Base-by-base conservation (phyloP, 2,797 vertebrate species). In the Chromis chromis region DNA sequence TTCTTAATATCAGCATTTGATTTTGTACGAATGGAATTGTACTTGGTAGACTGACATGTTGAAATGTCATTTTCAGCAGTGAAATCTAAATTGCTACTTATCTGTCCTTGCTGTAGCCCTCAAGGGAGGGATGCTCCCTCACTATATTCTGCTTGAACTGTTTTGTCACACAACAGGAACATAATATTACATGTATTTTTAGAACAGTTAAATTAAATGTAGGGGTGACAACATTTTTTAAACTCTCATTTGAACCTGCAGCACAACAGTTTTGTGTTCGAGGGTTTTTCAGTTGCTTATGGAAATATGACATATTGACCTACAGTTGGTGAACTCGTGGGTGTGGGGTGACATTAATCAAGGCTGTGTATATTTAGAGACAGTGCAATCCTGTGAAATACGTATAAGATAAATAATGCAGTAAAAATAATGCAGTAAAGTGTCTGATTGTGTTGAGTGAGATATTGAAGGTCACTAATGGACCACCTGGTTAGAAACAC, bases 341-440 rank as follows among this genome's bases (percentile, higher is more conserved):
- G 6, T 17, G 44, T 17, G 10, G 17, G 7, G 44, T 46, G 17
- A 19, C 17, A n/a, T 19, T 46, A 46, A 82, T 81, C 75, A 56
- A 49, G 21, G 21, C 65, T 1, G 24, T 70, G n/a, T 42, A 36
- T n/a, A 46, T 46, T 46, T 7, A 3, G 19, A 55, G n/a, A n/a
- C n/a, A n/a, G 22, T 49, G 25, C 22, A 33, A 50, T 74, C 70
- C 61, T 57, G n/a, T 69, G 52, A 24, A 10, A n/a, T 39, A 27
- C 69, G 14, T 65, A 10, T 11, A 25, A 60, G 27, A 63, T 65
- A 25, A 59, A 21, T 42, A 48, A 57, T 50, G 27, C 25, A 52
- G 42, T 39, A 62, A 44, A 55, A 19, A 24, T 65, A 28, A 4
- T 28, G 40, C 53, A 50, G 61, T 21, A 25, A 25, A 25, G 25